Evolutionary conservation across 92 coral and sea anemone genomes (phyloP).

Genomic region (Metridium senile): DNA sequence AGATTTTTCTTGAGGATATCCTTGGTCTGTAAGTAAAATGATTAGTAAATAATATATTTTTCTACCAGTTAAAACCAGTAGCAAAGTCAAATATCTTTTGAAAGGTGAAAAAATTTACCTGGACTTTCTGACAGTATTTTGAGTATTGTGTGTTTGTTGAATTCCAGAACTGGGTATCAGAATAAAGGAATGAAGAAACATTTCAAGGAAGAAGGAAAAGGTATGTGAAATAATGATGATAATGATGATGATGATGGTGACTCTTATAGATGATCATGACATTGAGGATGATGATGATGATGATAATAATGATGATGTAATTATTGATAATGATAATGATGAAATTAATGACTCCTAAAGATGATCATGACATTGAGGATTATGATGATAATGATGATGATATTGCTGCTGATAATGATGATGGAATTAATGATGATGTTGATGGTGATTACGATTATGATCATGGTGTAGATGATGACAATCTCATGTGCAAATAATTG

Average conservation of each 20-base stretch:
- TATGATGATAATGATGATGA: constrained; percentile 31
- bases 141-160: background rate
- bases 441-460: too few relatives aligned
- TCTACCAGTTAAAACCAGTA: too few relatives aligned
- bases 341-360: constrained; percentile 15
- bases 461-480: too few relatives aligned
- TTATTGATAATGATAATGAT: constrained; percentile 6
- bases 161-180: constrained; percentile 76
- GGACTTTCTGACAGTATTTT: too few relatives aligned
- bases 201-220: constrained; percentile 60
- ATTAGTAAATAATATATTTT: background rate
- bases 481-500: too few relatives aligned
- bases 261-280: constrained; percentile 32
- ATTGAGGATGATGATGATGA: too few relatives aligned
- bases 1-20: constrained; percentile 86
- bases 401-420: constrained; percentile 28
- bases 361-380: background rate
- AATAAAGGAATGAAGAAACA: constrained; percentile 80
- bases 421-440: too few relatives aligned
- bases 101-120: too few relatives aligned
- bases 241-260: constrained; percentile 57
- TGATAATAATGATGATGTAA: constrained; percentile 8
- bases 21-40: constrained; percentile 78
- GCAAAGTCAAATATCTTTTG: too few relatives aligned
- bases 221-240: background rate